phyloP scores from a whole-genome alignment of 2,113 vertebrate genomes.

The Leptodactylus fuscus region DNA sequence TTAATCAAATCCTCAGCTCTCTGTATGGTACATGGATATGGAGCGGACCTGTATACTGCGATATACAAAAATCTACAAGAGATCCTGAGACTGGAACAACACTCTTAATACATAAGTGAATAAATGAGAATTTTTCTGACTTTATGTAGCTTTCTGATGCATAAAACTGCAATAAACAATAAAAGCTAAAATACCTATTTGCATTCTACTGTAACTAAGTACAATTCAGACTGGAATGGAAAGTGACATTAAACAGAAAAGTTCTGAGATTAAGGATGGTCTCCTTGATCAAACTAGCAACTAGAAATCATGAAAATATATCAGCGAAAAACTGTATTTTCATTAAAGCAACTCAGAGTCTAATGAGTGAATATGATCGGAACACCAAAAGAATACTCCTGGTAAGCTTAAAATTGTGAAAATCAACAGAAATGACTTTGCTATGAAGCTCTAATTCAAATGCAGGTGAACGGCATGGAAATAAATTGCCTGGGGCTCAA shows the following conservation, averaged over 20 bases:
- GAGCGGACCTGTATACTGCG: no score
- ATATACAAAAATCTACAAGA: no score
- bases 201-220: background rate
- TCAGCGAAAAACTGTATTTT: slow-evolving; percentile 27
- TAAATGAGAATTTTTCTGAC: no score
- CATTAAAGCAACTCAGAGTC: slow-evolving; percentile 27
- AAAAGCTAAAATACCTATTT: slow-evolving; percentile 11
- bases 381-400: slow-evolving; percentile 24
- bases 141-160: background rate
- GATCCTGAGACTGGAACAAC: no score
- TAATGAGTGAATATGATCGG: slow-evolving; percentile 16
- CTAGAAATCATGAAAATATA: slow-evolving; percentile 13
- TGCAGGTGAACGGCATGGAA: slow-evolving; percentile 50
- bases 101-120: no score
- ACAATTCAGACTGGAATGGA: background rate
- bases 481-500: slow-evolving; percentile 57
- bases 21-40: no score
- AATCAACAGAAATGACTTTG: slow-evolving; percentile 47
- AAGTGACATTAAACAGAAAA: background rate
- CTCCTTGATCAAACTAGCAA: slow-evolving; percentile 11
- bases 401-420: slow-evolving; percentile 46
- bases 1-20: no score
- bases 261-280: slow-evolving; percentile 15
- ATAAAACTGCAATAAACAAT: background rate
- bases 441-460: slow-evolving; percentile 55